phyloP scores from a whole-genome alignment of 2,113 vertebrate species.

The Percina caprodes region DNA sequence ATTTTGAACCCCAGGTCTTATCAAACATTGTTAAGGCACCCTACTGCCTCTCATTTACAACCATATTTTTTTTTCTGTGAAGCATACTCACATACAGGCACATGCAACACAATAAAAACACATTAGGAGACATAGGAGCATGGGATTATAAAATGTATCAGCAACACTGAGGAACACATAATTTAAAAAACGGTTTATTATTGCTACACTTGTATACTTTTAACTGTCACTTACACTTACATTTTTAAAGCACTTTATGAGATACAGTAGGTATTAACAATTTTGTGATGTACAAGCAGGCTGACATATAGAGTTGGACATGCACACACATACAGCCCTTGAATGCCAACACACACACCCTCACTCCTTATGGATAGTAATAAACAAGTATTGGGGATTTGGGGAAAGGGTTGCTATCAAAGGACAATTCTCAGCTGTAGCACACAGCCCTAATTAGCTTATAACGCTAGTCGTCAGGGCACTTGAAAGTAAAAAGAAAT shows the following conservation, averaged over 20 bases:
- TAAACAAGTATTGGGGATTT: constrained; percentile 10
- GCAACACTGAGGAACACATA: neutral
- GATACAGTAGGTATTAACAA: neutral
- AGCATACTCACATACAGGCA: constrained; percentile 2
- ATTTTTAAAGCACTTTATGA: neutral
- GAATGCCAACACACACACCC: neutral
- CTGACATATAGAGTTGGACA: neutral
- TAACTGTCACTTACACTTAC: neutral
- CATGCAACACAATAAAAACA: constrained; percentile 29
- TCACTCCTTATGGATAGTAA: constrained; percentile 11
- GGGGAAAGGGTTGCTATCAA: constrained; percentile 23
- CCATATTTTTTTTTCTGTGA: constrained; percentile 18
- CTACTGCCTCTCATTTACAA: constrained; percentile 71
- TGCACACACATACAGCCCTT: neutral
- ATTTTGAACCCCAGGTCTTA: constrained; percentile 74
- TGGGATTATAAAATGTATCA: constrained; percentile 12
- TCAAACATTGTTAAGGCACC: constrained; percentile 78
- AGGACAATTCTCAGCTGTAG: no score
- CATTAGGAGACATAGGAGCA: neutral
- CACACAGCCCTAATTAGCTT: no score
- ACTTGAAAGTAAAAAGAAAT: no score
- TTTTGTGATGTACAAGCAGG: neutral
- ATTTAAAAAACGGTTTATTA: neutral
- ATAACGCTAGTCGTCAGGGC: no score
- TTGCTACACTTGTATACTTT: neutral